phyloP scores from a whole-genome alignment of 2,113 vertebrate species.

The Acanthisitta chloris region DNA sequence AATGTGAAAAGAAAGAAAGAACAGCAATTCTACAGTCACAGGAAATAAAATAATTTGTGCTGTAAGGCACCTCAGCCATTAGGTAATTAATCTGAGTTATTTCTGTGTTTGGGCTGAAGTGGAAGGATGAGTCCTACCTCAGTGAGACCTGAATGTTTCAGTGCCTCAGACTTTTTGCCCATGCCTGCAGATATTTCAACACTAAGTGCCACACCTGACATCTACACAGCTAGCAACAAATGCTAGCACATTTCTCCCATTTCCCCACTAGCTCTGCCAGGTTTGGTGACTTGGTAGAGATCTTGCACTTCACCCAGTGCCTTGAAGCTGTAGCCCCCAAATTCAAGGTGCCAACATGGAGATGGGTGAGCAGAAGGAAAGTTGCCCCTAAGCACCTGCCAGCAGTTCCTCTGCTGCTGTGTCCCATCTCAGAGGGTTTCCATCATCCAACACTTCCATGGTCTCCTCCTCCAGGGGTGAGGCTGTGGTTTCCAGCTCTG shows the following conservation, averaged over 20 bases:
- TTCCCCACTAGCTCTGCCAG: background rate
- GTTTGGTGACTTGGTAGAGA: background rate
- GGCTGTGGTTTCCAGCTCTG: background rate
- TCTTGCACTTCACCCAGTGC: background rate
- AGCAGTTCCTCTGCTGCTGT: background rate
- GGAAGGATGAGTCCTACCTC: background rate
- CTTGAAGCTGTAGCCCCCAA: background rate
- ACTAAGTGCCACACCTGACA: background rate
- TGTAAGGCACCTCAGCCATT: background rate
- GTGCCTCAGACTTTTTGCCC: background rate
- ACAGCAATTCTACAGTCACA: background rate
- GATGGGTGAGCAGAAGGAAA: background rate
- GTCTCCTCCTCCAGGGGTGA: background rate
- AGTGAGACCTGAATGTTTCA: background rate
- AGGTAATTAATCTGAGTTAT: background rate
- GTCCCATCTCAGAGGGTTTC: background rate
- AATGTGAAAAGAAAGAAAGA: background rate
- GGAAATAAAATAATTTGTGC: background rate
- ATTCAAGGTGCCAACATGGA: background rate
- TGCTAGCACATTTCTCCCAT: background rate
- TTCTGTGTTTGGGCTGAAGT: background rate
- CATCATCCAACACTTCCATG: rapidly evolving
- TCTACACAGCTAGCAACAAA: background rate
- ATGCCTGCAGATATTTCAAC: background rate
- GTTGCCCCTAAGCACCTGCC: too few relatives aligned